Conservation (phyloP, 2,888 invertebrate genomes). For the Clanis bilineata region DNA sequence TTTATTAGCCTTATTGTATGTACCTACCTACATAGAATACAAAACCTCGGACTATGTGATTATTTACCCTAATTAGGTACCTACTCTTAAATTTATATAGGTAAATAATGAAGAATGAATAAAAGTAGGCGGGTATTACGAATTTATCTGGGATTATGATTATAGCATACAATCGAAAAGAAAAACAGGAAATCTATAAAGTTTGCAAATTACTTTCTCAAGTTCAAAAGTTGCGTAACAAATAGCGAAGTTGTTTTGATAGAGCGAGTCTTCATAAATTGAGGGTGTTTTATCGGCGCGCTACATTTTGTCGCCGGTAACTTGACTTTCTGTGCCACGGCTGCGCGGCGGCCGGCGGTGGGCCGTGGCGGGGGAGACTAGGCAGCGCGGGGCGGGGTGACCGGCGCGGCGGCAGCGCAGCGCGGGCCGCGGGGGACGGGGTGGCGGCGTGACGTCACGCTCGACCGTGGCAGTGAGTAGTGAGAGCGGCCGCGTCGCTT, state of each 20-base stretch:
- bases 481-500: conserved; percentile 74
- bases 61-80: too few relatives aligned
- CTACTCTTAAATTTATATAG: too few relatives aligned
- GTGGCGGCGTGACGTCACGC: conserved; percentile 72
- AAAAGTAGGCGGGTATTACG: too few relatives aligned
- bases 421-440: conserved; percentile 31
- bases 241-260: conserved; percentile 68
- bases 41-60: too few relatives aligned
- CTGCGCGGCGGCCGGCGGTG: conserved; percentile 53
- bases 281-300: conserved; percentile 76
- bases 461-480: conserved; percentile 81
- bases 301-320: conserved; percentile 73
- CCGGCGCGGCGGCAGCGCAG: conserved; percentile 42
- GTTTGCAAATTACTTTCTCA: conserved; percentile 49
- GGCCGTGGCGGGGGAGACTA: conserved; percentile 39
- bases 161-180: neutral
- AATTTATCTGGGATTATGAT: too few relatives aligned
- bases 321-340: conserved; percentile 78
- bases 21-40: too few relatives aligned
- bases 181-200: conserved; percentile 30
- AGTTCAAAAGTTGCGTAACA: conserved; percentile 69
- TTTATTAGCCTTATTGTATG: too few relatives aligned
- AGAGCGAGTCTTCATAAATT: conserved; percentile 70
- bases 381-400: conserved; percentile 34
- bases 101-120: too few relatives aligned